Evolutionary conservation across 2,888 invertebrate genomes (phyloP), one percentile per base, ranked within the genome.

Genomic region (Cataglyphis albicans): DNA sequence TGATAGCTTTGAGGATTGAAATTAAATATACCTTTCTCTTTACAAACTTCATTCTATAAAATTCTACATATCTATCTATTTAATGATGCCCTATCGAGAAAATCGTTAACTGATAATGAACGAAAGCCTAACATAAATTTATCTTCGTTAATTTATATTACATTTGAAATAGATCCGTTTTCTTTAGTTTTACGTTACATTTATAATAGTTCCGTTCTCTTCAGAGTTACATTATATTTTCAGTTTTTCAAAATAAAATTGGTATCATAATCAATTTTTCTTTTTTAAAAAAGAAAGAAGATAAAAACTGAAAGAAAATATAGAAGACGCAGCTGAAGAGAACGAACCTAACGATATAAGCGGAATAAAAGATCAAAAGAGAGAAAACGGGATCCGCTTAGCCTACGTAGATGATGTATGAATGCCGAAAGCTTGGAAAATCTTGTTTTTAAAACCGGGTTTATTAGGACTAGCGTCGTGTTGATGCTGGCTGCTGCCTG

Each of bases 351-450:
- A 44, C 18, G 78, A 44, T 64, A 44, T 18, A 61, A 35, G 84
- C 75, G 59, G 73, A 88, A 84, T 86, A 86, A 86, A 81, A 83
- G 84, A 80, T 78, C 86, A 76, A 85, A 73, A 85, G 74, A 85
- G 84, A 86, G 76, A 86, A 82, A 78, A 84, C 32, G 57, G 63
- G n/a, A 59, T 81, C 59, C 68, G 59, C 70, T 38, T 84, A 87
- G 91, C 89, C 92, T 94, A 93, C 93, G 94, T 92, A 90, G 95
- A 93, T 91, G 97, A 97, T 12, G 78, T 61, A 95, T 97, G 97
- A 95, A 97, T 97, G 94, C 98, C 97, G 95, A 98, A 96, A 94
- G 97, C 98, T 96, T 97, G 97, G 96, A 98, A 97, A 95, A 98
- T 96, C 96, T 98, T 98, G 95, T 97, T 97, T 96, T 97, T 97